These are phyloP conservation scores for Myotis daubentonii DNA, from an alignment of 2,797 vertebrate species.

Conservation along the genomic window DNA sequence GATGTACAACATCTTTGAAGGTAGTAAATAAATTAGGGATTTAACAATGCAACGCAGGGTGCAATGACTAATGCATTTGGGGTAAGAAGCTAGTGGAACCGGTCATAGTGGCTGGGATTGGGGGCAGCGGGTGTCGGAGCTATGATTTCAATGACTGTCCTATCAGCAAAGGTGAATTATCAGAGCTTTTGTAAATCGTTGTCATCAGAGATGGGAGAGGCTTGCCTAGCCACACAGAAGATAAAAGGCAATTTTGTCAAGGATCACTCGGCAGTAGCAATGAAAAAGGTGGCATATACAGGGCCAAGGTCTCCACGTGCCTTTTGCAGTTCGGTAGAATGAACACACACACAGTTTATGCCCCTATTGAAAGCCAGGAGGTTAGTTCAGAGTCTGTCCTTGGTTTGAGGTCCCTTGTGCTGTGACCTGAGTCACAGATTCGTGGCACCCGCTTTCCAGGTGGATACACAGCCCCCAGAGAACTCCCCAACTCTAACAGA, in stretches of 20 bases:
- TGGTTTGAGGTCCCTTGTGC: background rate
- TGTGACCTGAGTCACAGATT: background rate
- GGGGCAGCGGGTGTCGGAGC: background rate
- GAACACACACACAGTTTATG: background rate
- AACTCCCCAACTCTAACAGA: background rate
- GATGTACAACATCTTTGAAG: background rate
- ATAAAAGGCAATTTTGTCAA: background rate
- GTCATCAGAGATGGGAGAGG: background rate
- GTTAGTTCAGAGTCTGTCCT: background rate
- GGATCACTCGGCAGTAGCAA: background rate
- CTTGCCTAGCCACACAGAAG: background rate
- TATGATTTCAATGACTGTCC: background rate
- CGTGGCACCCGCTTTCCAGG: background rate
- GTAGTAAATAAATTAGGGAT: background rate
- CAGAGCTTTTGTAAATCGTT: background rate
- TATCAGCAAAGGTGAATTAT: background rate
- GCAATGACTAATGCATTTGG: background rate
- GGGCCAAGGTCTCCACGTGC: background rate
- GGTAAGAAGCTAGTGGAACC: background rate
- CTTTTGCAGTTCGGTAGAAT: background rate
- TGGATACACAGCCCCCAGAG: background rate
- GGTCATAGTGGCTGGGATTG: background rate
- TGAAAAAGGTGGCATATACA: background rate
- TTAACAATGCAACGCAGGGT: background rate
- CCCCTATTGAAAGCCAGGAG: background rate